phyloP scores from a whole-genome alignment of 2,113 vertebrate genomes.

The Uria lomvia region DNA sequence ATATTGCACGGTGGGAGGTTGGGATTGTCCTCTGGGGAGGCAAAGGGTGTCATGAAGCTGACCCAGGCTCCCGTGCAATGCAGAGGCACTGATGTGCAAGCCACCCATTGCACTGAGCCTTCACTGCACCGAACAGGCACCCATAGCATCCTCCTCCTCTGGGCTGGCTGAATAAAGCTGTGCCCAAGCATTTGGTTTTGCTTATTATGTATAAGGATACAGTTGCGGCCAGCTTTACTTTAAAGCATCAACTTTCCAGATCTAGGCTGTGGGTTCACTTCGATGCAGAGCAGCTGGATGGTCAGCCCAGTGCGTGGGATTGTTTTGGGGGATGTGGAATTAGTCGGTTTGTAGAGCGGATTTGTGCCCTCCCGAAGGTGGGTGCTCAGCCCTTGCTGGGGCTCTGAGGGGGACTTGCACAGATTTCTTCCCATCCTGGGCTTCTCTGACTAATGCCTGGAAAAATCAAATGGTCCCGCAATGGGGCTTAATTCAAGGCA shows the following conservation, averaged over 20 bases:
- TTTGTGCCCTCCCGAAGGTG: rapidly evolving
- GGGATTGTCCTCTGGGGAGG: no score
- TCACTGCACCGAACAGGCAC: rapidly evolving
- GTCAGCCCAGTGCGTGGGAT: neutral
- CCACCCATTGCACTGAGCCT: neutral
- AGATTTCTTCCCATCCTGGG: neutral
- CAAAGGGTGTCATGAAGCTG: no score
- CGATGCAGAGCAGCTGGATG: neutral
- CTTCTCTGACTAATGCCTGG: neutral
- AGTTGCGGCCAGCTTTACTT: neutral
- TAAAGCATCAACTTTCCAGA: neutral
- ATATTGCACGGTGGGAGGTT: rapidly evolving
- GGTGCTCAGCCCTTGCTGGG: neutral
- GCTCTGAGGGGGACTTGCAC: neutral
- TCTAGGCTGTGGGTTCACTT: neutral
- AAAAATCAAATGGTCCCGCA: neutral
- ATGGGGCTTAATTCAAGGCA: neutral
- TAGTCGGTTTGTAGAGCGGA: neutral
- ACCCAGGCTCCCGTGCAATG: rapidly evolving
- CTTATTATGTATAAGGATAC: neutral
- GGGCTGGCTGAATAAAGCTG: neutral
- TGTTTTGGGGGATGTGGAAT: neutral
- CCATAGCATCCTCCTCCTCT: neutral
- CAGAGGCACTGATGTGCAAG: neutral
- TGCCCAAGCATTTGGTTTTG: neutral